Base-by-base conservation (phyloP, 2,888 invertebrate genomes). In the Thalpophila matura region DNA sequence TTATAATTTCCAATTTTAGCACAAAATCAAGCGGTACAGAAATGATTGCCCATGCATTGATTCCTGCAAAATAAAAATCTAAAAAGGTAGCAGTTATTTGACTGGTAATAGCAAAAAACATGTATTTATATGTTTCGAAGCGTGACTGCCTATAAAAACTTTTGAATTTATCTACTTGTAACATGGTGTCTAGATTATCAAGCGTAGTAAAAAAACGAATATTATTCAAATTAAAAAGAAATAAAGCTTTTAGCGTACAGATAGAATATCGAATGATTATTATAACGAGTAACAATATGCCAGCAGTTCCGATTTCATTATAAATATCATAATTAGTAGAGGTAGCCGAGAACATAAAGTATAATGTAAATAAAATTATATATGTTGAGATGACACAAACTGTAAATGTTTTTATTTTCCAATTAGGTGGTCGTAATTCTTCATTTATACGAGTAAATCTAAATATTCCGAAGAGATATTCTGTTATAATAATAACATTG, bases 321-420 rank as follows among this genome's bases (percentile, higher is more conserved):
- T 12, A 2, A 16, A 14, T 68, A 22, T 63, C 69, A 16, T 67
- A 56, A 37, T 58, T 58, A 1, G 40, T 68, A 40, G 46, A 68
- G 18, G 7, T 46, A 24, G 33, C 33, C 7, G 58, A 69, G 12
- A 40, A 59, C 10, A n/a, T n/a, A 29, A 68, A 68, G 40, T 46
- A 63, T 89, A 22, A 22, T 31, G 14, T 47, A 33, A 65, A 65
- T 18, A 65, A 70, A 42, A 49, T 45, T 7, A 62, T 18, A 24
- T 43, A 70, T 18, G 43, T 24, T 24, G 37, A 31, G 26, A 65
- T 37, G 1, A 66, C 1, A 10, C 43, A 50, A 57, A 57, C 18
- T 24, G 66, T 45, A 26, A 58, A 50, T 27, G 14, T 20, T 50
- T 50, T 66, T 57, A 66, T 57, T 27, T 50, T 58, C 66, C 66